Evolutionary conservation across 1,140 invertebrate species (phyloP).

Genomic region (Zaprionus capensis): DNA sequence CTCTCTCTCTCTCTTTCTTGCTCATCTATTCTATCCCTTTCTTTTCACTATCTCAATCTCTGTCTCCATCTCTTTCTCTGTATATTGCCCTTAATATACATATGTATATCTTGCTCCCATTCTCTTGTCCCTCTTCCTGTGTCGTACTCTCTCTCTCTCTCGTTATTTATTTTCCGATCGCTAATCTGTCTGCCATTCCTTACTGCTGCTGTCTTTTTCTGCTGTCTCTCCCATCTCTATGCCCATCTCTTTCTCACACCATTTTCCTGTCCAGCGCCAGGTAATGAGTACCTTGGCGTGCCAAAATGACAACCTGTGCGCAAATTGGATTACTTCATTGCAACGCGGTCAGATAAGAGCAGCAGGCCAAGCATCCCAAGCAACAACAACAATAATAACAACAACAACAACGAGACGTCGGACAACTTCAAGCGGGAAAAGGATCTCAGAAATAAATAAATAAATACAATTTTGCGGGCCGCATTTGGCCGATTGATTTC

Average conservation of each 20-base stretch:
- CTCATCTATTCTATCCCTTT: no score
- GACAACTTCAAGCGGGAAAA: conserved; percentile 40
- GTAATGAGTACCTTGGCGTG: conserved; percentile 75
- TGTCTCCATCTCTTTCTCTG: no score
- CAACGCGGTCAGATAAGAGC: conserved; percentile 54
- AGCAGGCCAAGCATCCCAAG: conserved; percentile 41
- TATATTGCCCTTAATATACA: no score
- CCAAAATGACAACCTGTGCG: conserved; percentile 71
- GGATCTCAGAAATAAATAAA: conserved; percentile 57
- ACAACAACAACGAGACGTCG: conserved; percentile 25
- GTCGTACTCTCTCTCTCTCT: neutral
- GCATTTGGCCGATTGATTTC: conserved; percentile 77
- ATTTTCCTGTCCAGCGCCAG: conserved; percentile 14
- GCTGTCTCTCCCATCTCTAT: neutral
- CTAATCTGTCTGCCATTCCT: neutral
- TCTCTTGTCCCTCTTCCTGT: neutral
- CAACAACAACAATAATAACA: neutral
- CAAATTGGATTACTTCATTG: conserved; percentile 82
- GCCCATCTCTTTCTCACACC: neutral
- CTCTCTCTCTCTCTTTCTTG: no score
- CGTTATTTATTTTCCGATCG: neutral
- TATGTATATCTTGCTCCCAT: no score
- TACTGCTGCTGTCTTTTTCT: neutral
- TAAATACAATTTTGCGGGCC: conserved; percentile 71
- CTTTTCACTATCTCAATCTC: no score